These are phyloP conservation scores for Eunapius fragilis DNA, from an alignment of 37 sponge, comb jelly and placozoan genomes.

Conservation along the genomic window DNA sequence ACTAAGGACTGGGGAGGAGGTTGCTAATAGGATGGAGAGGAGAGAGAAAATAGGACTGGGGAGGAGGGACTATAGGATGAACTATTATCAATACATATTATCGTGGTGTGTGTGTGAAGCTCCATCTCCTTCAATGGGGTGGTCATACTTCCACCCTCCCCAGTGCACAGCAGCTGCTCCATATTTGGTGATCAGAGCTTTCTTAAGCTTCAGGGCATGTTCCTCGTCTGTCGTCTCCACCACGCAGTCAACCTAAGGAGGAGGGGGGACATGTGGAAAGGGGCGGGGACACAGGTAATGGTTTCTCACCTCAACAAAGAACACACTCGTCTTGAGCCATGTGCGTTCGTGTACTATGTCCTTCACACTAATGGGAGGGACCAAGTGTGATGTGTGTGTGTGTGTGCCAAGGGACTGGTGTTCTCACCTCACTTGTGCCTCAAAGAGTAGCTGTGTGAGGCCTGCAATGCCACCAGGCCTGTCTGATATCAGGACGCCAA, in stretches of 20 bases:
- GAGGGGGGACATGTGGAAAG: background rate
- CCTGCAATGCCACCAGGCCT: slow-evolving; percentile 70
- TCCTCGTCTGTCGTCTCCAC: slow-evolving; percentile 56
- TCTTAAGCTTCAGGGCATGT: slow-evolving; percentile 48
- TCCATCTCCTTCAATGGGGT: background rate
- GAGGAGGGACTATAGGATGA: background rate
- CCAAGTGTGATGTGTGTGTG: background rate
- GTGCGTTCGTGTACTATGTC: slow-evolving; percentile 90
- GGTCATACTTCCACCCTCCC: slow-evolving; percentile 22
- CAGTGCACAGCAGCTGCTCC: slow-evolving; percentile 19
- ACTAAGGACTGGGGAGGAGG: background rate
- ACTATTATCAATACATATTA: background rate
- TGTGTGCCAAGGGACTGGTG: background rate
- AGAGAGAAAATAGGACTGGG: too few relatives aligned
- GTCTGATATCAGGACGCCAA: slow-evolving; percentile 67
- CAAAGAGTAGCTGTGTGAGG: slow-evolving; percentile 49
- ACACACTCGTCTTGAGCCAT: slow-evolving; percentile 82
- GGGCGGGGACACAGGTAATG: slow-evolving; percentile 2
- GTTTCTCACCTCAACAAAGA: slow-evolving; percentile 71
- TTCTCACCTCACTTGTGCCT: slow-evolving; percentile 54
- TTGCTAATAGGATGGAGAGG: too few relatives aligned
- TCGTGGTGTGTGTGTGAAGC: background rate
- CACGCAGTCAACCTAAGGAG: slow-evolving; percentile 46
- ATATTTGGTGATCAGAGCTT: slow-evolving; percentile 46
- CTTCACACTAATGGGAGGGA: slow-evolving; percentile 63